These are phyloP conservation scores for Drosophila meridionalis DNA, from an alignment of 2,888 invertebrate genomes.

Conservation along the genomic window DNA sequence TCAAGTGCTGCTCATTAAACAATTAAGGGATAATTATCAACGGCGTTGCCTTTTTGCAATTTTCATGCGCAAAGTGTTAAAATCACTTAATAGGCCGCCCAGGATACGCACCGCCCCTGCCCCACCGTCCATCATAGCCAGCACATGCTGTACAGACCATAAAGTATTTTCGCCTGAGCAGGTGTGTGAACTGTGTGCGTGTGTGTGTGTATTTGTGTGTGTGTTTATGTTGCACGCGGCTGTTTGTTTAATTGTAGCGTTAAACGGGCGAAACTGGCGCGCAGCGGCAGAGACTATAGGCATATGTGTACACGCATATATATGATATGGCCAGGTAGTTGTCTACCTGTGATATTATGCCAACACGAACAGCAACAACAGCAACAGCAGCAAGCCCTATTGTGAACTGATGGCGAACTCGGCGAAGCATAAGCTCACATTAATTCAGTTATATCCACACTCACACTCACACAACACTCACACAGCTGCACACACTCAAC, in stretches of 20 bases:
- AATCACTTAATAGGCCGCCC: slow-evolving; percentile 77
- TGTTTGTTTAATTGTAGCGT: slow-evolving; percentile 78
- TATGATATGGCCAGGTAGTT: slow-evolving; percentile 40
- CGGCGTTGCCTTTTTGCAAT: slow-evolving; percentile 78
- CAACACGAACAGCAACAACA: slow-evolving; percentile 60
- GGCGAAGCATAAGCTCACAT: slow-evolving; percentile 65
- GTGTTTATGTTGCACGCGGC: slow-evolving; percentile 76
- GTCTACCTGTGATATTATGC: slow-evolving; percentile 59
- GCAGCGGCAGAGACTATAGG: slow-evolving; percentile 28
- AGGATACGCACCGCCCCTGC: slow-evolving; percentile 17
- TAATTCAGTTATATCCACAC: slow-evolving; percentile 67
- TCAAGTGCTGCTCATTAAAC: slow-evolving; percentile 80
- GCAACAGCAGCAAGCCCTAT: slow-evolving; percentile 42
- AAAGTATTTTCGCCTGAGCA: slow-evolving; percentile 50
- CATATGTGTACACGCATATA: background rate
- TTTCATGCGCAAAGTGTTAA: slow-evolving; percentile 81
- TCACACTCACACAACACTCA: slow-evolving; percentile 30
- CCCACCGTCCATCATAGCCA: slow-evolving; percentile 1
- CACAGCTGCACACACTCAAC: slow-evolving; percentile 46
- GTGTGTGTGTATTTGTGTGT: slow-evolving; percentile 49
- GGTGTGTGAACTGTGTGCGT: slow-evolving; percentile 23
- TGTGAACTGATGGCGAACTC: slow-evolving; percentile 39
- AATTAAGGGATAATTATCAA: slow-evolving; percentile 80
- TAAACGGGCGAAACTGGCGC: slow-evolving; percentile 69
- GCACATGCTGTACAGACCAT: slow-evolving; percentile 23